Base-by-base conservation (phyloP, 2,797 vertebrate genomes). In the Gallinago stenura region DNA sequence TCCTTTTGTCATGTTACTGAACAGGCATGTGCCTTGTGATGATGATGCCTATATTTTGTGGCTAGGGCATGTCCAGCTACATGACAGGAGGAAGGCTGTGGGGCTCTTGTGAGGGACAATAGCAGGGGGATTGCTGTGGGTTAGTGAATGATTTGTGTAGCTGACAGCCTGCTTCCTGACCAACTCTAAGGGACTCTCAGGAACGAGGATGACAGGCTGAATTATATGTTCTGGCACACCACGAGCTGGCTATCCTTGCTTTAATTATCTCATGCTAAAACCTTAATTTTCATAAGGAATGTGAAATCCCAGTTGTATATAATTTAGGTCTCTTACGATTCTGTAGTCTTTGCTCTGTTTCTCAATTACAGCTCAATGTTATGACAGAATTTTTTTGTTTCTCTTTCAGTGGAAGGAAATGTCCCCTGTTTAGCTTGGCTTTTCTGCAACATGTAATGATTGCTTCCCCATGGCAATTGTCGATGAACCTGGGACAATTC, bases 11-110 rank as follows among this genome's bases (percentile, higher is more conserved):
- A 0, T 3, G 11, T 35, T 60, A 8, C 50, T 61, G 45, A 16
- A 15, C 0, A 2, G 46, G 22, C 12, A 1, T 2, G 1, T 35
- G 75, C 35, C n/a, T 0, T 5, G 12, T 0, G 4, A 31, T 22
- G 78, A 0, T 22, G 19, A 26, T 9, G 56, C 21, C 60, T 69
- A 1, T 13, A 6, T 31, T 28, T 16, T 24, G 14, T 64, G 37
- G 9, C 39, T 9, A 9, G 86, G 66, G 35, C 57, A 19, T 0
- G 9, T n/a, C 46, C 43, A 28, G 65, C 69, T 33, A 7, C 11
- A 6, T 11, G n/a, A 7, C 15, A 37, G 46, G 26, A 53, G n/a
- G 13, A 45, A 28, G 41, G 26, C 35, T 50, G 24, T 2, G 2
- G n/a, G 76, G 53, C 51, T 58, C 11, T 53, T 57, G 35, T 12